Evolutionary conservation across 2,113 vertebrate genomes (phyloP).

Genomic region (Panthera uncia): DNA sequence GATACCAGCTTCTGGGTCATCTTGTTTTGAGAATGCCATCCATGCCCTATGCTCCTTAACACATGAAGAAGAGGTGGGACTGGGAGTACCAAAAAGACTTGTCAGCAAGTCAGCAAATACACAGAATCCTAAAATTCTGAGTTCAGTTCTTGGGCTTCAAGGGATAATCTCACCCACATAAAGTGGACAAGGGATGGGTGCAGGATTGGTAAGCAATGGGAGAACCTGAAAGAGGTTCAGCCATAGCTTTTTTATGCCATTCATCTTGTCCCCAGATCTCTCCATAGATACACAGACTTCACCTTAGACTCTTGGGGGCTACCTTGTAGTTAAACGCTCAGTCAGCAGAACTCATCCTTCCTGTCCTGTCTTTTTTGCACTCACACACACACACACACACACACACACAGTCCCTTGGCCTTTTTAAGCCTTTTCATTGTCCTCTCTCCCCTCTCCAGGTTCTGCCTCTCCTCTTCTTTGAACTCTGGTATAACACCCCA

Average conservation of each 20-base stretch:
- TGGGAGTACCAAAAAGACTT: background rate
- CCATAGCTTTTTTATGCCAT: background rate
- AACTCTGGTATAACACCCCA: background rate
- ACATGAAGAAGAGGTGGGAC: background rate
- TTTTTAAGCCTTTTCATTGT: background rate
- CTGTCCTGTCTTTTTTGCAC: background rate
- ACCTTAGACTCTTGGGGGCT: background rate
- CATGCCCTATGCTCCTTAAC: background rate
- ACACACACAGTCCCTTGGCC: background rate
- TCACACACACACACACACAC: background rate
- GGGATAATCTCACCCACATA: background rate
- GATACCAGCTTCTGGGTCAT: background rate
- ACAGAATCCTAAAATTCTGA: constrained; percentile 22
- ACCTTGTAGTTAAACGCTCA: background rate
- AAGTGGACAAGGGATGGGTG: background rate
- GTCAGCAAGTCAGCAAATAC: background rate
- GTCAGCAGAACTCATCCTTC: background rate
- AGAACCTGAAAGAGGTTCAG: background rate
- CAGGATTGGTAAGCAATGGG: background rate
- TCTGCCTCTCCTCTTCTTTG: background rate
- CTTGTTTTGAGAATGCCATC: background rate
- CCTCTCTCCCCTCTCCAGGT: background rate
- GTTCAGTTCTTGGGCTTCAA: background rate
- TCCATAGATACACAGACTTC: background rate
- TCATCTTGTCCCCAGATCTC: background rate